phyloP scores from a whole-genome alignment of 2,113 vertebrate species.

The Paedocypris sp. region DNA sequence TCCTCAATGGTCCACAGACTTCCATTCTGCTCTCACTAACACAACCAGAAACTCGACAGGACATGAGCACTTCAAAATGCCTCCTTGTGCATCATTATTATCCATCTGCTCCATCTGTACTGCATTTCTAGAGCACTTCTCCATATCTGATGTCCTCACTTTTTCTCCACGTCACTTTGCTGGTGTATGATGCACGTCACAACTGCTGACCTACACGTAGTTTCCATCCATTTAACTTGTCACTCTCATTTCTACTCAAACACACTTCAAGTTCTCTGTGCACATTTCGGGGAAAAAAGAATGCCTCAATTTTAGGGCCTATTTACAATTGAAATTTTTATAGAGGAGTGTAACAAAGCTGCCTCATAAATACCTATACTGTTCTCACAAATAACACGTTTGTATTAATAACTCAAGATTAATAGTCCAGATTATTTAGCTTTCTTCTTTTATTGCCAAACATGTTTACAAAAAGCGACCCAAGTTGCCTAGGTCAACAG shows the following conservation, averaged over 20 bases:
- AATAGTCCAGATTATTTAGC: too few relatives aligned
- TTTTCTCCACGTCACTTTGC: slow-evolving; percentile 18
- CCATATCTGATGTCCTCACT: not conserved
- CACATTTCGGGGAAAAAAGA: too few relatives aligned
- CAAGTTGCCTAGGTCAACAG: too few relatives aligned
- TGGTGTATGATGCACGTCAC: slow-evolving; percentile 40
- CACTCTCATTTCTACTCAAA: slow-evolving; percentile 37
- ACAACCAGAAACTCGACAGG: not conserved
- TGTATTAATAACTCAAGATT: too few relatives aligned
- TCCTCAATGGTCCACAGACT: not conserved
- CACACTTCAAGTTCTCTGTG: too few relatives aligned
- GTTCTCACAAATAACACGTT: too few relatives aligned
- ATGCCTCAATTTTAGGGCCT: too few relatives aligned
- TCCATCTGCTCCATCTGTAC: slow-evolving; percentile 9
- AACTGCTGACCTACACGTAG: slow-evolving; percentile 10
- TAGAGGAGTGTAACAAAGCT: too few relatives aligned
- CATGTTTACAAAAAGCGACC: too few relatives aligned
- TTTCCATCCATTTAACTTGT: slow-evolving; percentile 25
- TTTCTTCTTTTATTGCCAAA: too few relatives aligned
- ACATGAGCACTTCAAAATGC: slow-evolving; percentile 14
- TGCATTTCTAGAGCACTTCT: not conserved
- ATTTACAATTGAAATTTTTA: too few relatives aligned
- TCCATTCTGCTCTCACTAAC: not conserved
- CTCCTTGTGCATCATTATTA: not conserved
- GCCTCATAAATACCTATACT: too few relatives aligned